phyloP scores from a whole-genome alignment of 2,888 invertebrate genomes.

The Antheraea yamamai region DNA sequence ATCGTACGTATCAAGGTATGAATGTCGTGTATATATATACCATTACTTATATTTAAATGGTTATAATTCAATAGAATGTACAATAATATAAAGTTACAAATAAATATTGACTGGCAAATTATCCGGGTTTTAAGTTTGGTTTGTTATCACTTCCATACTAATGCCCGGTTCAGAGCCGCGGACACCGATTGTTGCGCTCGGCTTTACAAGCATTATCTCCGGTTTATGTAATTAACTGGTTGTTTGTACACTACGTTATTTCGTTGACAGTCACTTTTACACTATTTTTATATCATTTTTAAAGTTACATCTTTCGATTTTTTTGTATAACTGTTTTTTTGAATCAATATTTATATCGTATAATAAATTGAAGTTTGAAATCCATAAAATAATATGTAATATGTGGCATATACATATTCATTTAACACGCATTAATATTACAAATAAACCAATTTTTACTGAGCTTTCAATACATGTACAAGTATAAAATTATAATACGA shows the following conservation, averaged over 20 bases:
- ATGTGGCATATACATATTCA: neutral
- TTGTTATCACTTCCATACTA: neutral
- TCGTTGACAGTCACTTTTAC: neutral
- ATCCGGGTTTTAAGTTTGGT: neutral
- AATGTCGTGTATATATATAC: neutral
- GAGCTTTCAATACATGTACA: too few relatives aligned
- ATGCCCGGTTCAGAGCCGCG: neutral
- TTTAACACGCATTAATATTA: neutral
- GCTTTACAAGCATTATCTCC: conserved; percentile 35
- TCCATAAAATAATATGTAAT: neutral
- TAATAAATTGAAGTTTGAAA: neutral
- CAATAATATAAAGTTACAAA: neutral
- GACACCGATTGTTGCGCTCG: conserved; percentile 21
- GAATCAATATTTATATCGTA: neutral
- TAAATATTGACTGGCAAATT: neutral
- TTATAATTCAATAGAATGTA: neutral
- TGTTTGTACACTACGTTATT: conserved; percentile 20
- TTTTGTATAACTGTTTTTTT: neutral
- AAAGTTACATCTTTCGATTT: neutral
- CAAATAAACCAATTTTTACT: neutral
- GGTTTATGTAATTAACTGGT: conserved; percentile 40
- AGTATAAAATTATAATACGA: too few relatives aligned
- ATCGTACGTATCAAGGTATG: neutral
- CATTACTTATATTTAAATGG: too few relatives aligned
- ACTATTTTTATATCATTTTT: neutral